Conservation (phyloP, 53 echinoderm and acorn worm species). For the Crossaster papposus region DNA sequence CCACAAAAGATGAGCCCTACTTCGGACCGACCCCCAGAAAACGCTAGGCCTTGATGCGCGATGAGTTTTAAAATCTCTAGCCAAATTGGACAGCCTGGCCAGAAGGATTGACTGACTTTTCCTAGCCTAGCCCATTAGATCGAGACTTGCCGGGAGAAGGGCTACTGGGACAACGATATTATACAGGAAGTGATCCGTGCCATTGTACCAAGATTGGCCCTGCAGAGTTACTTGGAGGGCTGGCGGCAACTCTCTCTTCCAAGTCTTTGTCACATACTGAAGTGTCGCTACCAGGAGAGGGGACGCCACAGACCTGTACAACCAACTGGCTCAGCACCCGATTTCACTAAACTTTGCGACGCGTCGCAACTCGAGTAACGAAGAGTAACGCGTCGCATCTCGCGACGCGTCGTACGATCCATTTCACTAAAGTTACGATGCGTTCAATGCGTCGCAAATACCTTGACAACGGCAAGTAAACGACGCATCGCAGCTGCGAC, state of each 20-base stretch:
- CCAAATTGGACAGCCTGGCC: slow-evolving; percentile 62
- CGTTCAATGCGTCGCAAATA: no score
- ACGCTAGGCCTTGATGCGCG: neutral
- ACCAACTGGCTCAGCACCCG: slow-evolving; percentile 46
- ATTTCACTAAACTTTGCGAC: no score
- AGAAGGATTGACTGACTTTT: slow-evolving; percentile 48
- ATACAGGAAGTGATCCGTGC: slow-evolving; percentile 37
- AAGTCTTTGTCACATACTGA: slow-evolving; percentile 31
- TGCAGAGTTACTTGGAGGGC: no score
- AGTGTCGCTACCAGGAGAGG: no score
- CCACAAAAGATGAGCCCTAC: neutral
- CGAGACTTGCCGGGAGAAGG: slow-evolving; percentile 29
- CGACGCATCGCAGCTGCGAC: no score
- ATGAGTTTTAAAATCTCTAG: slow-evolving; percentile 62
- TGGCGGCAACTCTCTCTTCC: slow-evolving; percentile 43
- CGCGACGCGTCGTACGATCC: no score
- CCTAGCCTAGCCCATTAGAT: slow-evolving; percentile 41
- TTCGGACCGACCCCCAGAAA: neutral
- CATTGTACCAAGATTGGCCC: slow-evolving; percentile 40
- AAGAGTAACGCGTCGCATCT: no score
- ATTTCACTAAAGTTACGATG: no score
- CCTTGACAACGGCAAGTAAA: no score
- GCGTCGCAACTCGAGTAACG: no score
- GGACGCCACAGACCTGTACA: slow-evolving; percentile 42
- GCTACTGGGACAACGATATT: slow-evolving; percentile 41